phyloP scores from a whole-genome alignment of 2,113 vertebrate species.

The Onychostoma macrolepis region DNA sequence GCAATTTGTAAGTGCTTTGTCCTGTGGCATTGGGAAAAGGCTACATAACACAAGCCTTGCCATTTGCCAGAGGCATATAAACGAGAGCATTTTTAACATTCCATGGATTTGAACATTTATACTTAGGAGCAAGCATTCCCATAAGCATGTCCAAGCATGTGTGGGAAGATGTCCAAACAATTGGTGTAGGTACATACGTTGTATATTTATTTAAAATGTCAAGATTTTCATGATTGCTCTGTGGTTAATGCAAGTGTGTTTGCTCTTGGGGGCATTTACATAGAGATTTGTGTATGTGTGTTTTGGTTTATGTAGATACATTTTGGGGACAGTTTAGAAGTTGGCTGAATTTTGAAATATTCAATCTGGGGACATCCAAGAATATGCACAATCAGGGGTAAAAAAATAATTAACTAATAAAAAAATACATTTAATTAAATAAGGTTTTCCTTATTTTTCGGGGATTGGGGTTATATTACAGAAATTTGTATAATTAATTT shows the following conservation, averaged over 20 bases:
- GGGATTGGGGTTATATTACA: no score
- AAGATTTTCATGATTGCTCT: background rate
- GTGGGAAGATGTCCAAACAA: slow-evolving; percentile 32
- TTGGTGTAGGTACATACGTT: slow-evolving; percentile 10
- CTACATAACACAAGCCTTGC: slow-evolving; percentile 38
- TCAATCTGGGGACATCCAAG: background rate
- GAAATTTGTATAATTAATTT: no score
- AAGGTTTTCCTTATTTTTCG: no score
- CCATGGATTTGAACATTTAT: slow-evolving; percentile 45
- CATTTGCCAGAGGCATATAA: slow-evolving; percentile 23
- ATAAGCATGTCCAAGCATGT: slow-evolving; percentile 45
- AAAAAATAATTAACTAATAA: no score
- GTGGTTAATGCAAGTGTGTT: background rate
- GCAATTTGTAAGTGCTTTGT: slow-evolving; percentile 15
- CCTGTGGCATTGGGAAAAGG: slow-evolving; percentile 41
- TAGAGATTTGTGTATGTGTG: background rate
- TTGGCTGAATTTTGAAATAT: background rate
- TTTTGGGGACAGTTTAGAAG: background rate
- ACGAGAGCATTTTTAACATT: slow-evolving; percentile 53
- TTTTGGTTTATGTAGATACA: background rate
- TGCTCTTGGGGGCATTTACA: background rate
- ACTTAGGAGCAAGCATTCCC: slow-evolving; percentile 30
- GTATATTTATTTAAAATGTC: background rate
- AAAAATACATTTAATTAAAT: no score
- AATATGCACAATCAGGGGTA: background rate